Percentiles rank a stretch among this genome's conserved stretches.
Conservation (phyloP, 2,888 invertebrate species). For the Eudasyphora cyanicolor region DNA sequence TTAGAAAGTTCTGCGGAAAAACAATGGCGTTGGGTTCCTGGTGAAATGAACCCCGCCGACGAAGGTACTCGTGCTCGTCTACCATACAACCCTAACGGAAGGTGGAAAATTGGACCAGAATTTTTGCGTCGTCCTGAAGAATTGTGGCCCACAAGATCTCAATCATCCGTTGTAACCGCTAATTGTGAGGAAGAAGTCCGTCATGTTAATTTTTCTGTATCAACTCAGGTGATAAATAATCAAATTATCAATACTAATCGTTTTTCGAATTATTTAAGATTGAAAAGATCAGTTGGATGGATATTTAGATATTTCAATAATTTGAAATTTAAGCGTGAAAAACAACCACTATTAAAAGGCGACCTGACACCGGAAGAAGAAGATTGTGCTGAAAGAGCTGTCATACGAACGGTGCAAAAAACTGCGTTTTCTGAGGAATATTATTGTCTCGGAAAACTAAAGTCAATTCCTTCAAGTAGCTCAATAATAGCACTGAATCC, state of each 20-base stretch:
- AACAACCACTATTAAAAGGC: not conserved
- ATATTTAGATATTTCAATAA: not conserved
- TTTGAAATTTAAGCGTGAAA: not conserved
- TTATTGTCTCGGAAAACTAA: not conserved
- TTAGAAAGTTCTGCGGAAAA: slow-evolving; percentile 34
- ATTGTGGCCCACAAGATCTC: too few relatives aligned
- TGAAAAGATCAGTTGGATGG: not conserved
- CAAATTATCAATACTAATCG: not conserved
- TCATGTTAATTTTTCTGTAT: not conserved
- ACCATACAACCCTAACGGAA: too few relatives aligned
- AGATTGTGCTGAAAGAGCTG: not conserved
- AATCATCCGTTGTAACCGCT: too few relatives aligned
- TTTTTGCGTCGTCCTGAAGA: too few relatives aligned
- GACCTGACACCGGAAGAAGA: slow-evolving; percentile 24
- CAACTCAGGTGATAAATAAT: not conserved
- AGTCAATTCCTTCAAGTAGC: not conserved
- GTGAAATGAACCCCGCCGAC: too few relatives aligned
- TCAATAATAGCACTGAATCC: not conserved
- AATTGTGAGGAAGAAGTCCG: not conserved
- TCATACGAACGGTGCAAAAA: not conserved
- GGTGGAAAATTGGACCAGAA: too few relatives aligned
- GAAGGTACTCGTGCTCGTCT: too few relatives aligned
- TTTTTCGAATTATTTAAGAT: not conserved
- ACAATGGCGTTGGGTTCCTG: too few relatives aligned
- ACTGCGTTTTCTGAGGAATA: not conserved